Conservation (phyloP, 37 sponge, comb jelly and placozoan genomes). For the Cliona cf. orientalis region DNA sequence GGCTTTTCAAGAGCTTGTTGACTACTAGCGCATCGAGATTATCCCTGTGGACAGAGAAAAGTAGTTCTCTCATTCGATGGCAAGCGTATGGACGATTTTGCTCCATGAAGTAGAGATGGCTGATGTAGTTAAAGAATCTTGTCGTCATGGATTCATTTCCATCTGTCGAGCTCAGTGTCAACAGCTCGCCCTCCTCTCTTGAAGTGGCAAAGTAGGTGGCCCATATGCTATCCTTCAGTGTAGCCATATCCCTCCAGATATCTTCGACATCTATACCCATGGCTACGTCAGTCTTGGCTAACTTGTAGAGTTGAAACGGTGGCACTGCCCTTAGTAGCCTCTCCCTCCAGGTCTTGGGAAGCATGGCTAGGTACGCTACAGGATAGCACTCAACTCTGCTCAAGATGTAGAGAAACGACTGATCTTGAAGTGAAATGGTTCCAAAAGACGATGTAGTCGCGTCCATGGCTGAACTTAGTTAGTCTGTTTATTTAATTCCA, state of each 20-base stretch:
- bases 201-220: background rate
- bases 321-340: background rate
- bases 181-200: background rate
- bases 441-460: no score
- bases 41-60: conserved; percentile 1
- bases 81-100: conserved; percentile 9
- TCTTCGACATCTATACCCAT: background rate
- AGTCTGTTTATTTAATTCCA: no score
- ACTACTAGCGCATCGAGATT: background rate
- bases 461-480: no score
- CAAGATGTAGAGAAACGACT: conserved; percentile 13
- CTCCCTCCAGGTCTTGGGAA: conserved; percentile 2
- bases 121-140: conserved; percentile 5
- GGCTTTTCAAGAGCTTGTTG: background rate
- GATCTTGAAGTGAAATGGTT: conserved; percentile 37
- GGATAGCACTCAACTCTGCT: conserved; percentile 1
- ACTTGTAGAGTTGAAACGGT: background rate
- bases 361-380: background rate
- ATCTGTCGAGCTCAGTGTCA: background rate
- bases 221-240: conserved; percentile 18
- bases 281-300: conserved; percentile 5
- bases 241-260: conserved; percentile 14
- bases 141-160: background rate
- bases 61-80: conserved; percentile 5
- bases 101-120: conserved; percentile 7